Evolutionary conservation across 2,888 invertebrate genomes (phyloP), one percentile per base, ranked within the genome.

Genomic region (Stenolophus ochropezus): DNA sequence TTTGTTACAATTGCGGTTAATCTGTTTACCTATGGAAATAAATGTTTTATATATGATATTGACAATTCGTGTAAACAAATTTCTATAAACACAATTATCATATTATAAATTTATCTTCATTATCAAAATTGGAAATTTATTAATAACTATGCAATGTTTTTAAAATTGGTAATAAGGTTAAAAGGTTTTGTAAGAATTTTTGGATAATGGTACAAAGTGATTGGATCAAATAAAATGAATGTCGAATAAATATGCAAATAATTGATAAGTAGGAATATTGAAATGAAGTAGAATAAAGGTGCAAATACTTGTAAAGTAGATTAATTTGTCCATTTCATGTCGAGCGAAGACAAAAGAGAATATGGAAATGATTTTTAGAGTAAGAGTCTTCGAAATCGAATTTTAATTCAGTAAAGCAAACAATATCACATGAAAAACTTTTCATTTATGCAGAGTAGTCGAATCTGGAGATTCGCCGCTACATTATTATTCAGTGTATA

Each of bases 401-500:
- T 69, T 73, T 73, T 73, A 73, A 73, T 73, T 47, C 73, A 49
- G 49, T 73, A 73, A 73, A 49, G 47, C 47, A 73, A 49, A 49
- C 73, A 73, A 73, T 73, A 73, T 73, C 73, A 73, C 47, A 73
- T 49, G 49, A 73, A 73, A 73, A 73, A 73, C 47, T 73, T 73
- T 73, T 73, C 73, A 73, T 73, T 73, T 73, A 73, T 73, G 73
- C 73, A 73, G 49, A 73, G 73, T 23, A 73, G 49, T 49, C 49
- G 73, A 49, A 73, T 21, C 25, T 73, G 73, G 49, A 73, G 73
- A 73, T 73, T 49, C 49, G 47, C 69, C 42, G 69, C 73, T 73
- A 73, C 73, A 73, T 73, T 73, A 73, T 73, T 73, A 73, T 73
- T 73, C 73, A 73, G 47, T 49, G 73, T 73, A 73, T 73, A 73